Base-by-base conservation (phyloP, 2,113 vertebrate species). In the Leucopternis melanops region DNA sequence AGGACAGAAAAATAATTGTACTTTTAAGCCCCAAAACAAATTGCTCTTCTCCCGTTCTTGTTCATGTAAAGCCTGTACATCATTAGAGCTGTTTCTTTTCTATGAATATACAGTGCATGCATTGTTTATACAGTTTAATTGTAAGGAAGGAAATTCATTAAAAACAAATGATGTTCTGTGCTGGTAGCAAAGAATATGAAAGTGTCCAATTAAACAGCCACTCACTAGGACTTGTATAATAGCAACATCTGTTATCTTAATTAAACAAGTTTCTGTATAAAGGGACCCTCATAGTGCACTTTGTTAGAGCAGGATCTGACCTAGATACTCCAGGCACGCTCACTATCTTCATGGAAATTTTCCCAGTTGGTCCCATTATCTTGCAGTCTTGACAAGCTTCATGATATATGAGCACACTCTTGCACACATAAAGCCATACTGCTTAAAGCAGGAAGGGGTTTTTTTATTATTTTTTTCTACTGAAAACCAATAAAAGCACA, bases 221-320 rank as follows among this genome's bases (percentile, higher is more conserved):
- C 96, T 97, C 82, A 8, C 93, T 80, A 71, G 85, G 96, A 92
- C 93, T 93, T 57, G 32, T 86, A 58, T 87, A 97, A 95, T 88
- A 79, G 94, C 94, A 95, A 85, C 97, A 98, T 98, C 97, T 97
- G 97, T 98, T 97, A 97, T 92, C 97, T 95, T 98, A 97, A 98
- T 98, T 97, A 97, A 97, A 91, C 96, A 94, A 97, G 96, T 96
- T 96, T 71, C 95, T 95, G 59, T 86, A 38, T 52, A 66, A 94
- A 97, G 92, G 90, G 31, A 34, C 84, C 78, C 86, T 93, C 71
- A 6, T 16, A 42, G 84, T 86, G 88, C 86, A 62, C 87, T 97
- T 93, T 63, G 92, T 93, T 87, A 67, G 88, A 75, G 87, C 71
- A 88, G 87, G 79, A 89, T 95, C 96, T 98, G 98, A 97, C 98